Base-by-base conservation (phyloP, 1,140 invertebrate genomes). In the Ceratoteleas bidentatus region DNA sequence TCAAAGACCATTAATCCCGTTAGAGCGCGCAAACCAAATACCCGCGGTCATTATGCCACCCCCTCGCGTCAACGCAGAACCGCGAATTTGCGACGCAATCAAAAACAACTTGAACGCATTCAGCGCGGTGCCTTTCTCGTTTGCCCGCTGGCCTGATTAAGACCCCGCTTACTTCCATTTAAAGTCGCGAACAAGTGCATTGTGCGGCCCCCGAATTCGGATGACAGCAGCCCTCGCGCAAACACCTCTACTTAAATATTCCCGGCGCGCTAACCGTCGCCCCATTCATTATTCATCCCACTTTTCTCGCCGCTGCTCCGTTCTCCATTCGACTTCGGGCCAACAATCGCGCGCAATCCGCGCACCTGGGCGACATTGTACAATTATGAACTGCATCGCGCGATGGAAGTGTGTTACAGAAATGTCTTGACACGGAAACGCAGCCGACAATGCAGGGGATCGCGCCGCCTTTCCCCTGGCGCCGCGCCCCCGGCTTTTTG, bases 361-460 rank as follows among this genome's bases (percentile, higher is more conserved):
- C 49, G 33, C 70, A 70, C 45, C 68, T 70, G 68, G 47, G 34
- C 40, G 36, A 56, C 52, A 72, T 58, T 62, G 69, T 62, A 56
- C 34, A 73, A 73, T 73, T 73, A 62, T 62, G 69, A 73, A 73
- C 49, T 56, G 36, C 24, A 56, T 66, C 24, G 24, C 33, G 6
- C 47, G 45, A 52, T 58, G 47, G 24, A 70, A 70, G 16, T 54
- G 40, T 56, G 61, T 65, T 58, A 74, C 43, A 49, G 53, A 65
- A 65, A 45, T 74, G 72, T 50, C 61, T 52, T 57, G 61, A 74
- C 53, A 58, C 32, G 61, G 33, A 54, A 73, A 54, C 38, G 70
- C 7, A 14, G 8, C 9, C 40, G 54, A 69, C 54, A 69, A 58
- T 69, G 36, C 15, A 11, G 36, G 50, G 61, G 62, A 34, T 24